Evolutionary conservation across 2,797 vertebrate genomes (phyloP).

Genomic region (Pangasius macronema): DNA sequence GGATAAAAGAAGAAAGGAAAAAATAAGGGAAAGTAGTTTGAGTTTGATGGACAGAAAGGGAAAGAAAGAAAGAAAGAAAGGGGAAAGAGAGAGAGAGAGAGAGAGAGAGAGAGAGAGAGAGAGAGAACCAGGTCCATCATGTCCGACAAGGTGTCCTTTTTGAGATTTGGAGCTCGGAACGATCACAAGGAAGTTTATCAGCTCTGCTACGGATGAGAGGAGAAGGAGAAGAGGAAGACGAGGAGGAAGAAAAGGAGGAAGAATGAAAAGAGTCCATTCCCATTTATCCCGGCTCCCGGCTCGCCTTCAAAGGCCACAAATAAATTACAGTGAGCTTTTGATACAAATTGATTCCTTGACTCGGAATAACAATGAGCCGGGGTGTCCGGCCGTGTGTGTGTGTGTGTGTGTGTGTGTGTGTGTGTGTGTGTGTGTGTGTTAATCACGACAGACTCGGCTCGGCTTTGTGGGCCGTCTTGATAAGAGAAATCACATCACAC

Average conservation of each 20-base stretch:
- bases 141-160: conserved; percentile 47
- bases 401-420: conserved; percentile 96
- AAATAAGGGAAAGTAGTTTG: background rate
- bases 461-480: conserved; percentile 96
- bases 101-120: conserved; percentile 9
- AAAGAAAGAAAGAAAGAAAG: background rate
- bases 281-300: conserved; percentile 98
- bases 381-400: conserved; percentile 95
- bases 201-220: conserved; percentile 79
- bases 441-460: conserved; percentile 88
- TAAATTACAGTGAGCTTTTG: conserved; percentile 99
- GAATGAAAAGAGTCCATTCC: conserved; percentile 83
- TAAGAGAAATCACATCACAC: conserved; percentile 89
- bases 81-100: background rate
- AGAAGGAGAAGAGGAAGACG: conserved; percentile 27
- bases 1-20: background rate
- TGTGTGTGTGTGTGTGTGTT: conserved; percentile 99
- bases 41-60: background rate
- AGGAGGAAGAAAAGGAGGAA: conserved; percentile 25
- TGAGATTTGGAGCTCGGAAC: conserved; percentile 99
- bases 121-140: conserved; percentile 39
- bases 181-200: conserved; percentile 99
- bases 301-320: conserved; percentile 99
- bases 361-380: conserved; percentile 97
- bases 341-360: conserved; percentile 99